phyloP scores from a whole-genome alignment of 2,888 invertebrate species.

The Dynastes grantii region DNA sequence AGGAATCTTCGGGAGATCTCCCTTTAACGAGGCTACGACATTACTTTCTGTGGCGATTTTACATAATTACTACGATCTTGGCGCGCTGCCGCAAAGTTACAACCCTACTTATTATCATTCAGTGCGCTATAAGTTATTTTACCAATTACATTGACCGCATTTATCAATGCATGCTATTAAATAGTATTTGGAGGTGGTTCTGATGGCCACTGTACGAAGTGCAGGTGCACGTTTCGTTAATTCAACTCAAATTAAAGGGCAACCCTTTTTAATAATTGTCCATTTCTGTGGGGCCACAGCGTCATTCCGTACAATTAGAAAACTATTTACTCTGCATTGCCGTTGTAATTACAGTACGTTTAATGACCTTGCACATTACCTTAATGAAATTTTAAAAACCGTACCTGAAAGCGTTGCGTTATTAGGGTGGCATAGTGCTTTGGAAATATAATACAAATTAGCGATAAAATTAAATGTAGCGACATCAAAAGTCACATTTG shows the following conservation, averaged over 20 bases:
- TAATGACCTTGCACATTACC: constrained; percentile 15
- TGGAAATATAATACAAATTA: constrained; percentile 2
- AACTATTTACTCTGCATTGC: constrained; percentile 17
- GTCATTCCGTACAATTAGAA: constrained; percentile 23
- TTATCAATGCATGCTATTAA: too few species aligned
- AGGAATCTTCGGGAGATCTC: too few species aligned
- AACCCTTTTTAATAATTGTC: constrained; percentile 1
- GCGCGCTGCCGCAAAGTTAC: too few species aligned
- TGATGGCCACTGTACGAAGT: neutral
- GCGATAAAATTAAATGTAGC: constrained; percentile 27
- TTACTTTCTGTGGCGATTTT: too few species aligned
- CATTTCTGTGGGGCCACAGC: constrained; percentile 1
- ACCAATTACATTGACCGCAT: too few species aligned
- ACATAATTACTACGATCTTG: too few species aligned
- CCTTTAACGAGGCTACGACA: too few species aligned
- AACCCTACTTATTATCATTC: too few species aligned
- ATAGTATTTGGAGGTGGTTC: neutral
- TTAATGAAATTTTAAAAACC: constrained; percentile 18
- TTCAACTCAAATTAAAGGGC: too few species aligned
- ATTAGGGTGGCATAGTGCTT: neutral
- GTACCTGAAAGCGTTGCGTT: neutral
- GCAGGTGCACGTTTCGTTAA: too few species aligned
- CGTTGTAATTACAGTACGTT: constrained; percentile 13
- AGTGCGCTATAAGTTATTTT: too few species aligned
- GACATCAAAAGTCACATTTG: constrained; percentile 19